A percentile compares a stretch with the other conserved stretches of the same genome.
These are phyloP conservation scores for Drosophila bipectinata DNA, from an alignment of 1,140 invertebrate genomes.

Conservation along the genomic window DNA sequence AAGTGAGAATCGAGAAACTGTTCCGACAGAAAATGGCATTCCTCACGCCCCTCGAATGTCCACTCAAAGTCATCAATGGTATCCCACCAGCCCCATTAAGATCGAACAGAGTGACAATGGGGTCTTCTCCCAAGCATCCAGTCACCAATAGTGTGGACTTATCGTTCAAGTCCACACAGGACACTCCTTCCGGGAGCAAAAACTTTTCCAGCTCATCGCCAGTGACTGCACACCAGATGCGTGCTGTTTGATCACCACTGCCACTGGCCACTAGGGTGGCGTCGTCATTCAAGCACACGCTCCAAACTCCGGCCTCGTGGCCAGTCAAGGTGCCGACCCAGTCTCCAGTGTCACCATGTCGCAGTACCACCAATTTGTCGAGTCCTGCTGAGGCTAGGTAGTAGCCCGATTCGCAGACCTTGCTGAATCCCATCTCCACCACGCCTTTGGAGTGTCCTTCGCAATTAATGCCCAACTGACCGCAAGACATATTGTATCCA, in stretches of 20 bases:
- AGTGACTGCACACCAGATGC: constrained; percentile 96
- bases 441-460: constrained; percentile 97
- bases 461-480: constrained; percentile 88
- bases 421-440: constrained; percentile 96
- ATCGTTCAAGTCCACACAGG: constrained; percentile 94
- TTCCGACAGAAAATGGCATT: constrained; percentile 88
- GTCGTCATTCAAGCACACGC: constrained; percentile 94
- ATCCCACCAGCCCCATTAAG: constrained; percentile 90
- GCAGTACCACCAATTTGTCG: constrained; percentile 98
- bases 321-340: constrained; percentile 98
- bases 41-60: constrained; percentile 31
- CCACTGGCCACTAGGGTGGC: constrained; percentile 95
- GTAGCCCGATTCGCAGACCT: constrained; percentile 94
- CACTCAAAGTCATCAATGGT: constrained; percentile 18
- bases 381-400: constrained; percentile 93
- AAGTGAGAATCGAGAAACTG: constrained; percentile 92
- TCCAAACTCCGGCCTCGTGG: constrained; percentile 98
- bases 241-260: constrained; percentile 96
- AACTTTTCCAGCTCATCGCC: constrained; percentile 95
- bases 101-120: constrained; percentile 93
- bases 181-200: constrained; percentile 96
- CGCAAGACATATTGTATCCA: constrained; percentile 4
- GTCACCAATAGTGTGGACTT: constrained; percentile 85
- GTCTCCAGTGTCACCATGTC: constrained; percentile 98
- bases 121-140: constrained; percentile 87